phyloP scores from a whole-genome alignment of 2,113 vertebrate species.

The Probosciger aterrimus region DNA sequence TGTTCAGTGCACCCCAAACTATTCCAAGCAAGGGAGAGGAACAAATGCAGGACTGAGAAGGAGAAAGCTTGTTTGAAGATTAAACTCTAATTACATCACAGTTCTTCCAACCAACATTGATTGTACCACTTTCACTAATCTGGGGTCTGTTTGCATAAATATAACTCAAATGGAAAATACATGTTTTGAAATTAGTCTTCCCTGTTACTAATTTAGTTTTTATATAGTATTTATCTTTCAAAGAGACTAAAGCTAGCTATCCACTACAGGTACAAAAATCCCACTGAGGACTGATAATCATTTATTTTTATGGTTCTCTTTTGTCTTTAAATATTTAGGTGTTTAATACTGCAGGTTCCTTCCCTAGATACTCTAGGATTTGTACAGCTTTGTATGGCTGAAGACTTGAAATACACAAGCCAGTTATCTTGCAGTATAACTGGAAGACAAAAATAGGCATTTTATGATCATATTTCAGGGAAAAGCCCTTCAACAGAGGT shows the following conservation, averaged over 20 bases:
- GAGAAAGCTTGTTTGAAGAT: background rate
- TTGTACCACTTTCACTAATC: background rate
- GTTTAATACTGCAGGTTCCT: background rate
- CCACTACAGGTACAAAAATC: background rate
- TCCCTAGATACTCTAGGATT: background rate
- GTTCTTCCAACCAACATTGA: background rate
- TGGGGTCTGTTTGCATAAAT: background rate
- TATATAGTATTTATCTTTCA: background rate
- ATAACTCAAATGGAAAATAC: background rate
- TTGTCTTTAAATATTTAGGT: background rate
- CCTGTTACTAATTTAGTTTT: background rate
- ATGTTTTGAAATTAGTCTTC: background rate
- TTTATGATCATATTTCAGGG: background rate
- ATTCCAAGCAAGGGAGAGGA: background rate
- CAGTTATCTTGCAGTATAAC: background rate
- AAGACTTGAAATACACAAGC: background rate
- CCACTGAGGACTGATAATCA: background rate
- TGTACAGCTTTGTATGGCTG: background rate
- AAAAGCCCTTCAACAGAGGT: background rate
- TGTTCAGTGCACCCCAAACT: background rate
- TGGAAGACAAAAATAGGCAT: background rate
- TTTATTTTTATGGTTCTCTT: background rate
- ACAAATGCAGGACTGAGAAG: background rate
- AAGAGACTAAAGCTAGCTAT: background rate
- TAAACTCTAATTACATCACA: background rate